These are phyloP conservation scores for Drosophila austrosaltans DNA, from an alignment of 2,888 invertebrate species.

Conservation along the genomic window DNA sequence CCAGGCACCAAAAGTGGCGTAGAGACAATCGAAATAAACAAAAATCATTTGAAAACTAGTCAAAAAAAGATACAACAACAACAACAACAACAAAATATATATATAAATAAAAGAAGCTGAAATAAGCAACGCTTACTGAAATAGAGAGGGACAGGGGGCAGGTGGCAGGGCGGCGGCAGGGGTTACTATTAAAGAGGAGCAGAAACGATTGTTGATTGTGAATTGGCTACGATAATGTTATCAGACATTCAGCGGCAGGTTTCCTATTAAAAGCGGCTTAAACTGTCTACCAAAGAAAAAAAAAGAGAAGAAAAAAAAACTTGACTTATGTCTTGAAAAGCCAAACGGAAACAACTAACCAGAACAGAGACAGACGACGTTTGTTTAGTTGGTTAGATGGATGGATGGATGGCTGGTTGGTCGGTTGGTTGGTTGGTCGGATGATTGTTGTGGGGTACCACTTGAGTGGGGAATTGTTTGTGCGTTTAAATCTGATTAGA, in stretches of 20 bases:
- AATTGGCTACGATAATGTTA: constrained; percentile 51
- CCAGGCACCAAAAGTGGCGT: constrained; percentile 72
- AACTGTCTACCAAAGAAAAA: constrained; percentile 9
- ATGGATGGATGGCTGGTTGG: too few relatives aligned
- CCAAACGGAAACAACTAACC: constrained; percentile 19
- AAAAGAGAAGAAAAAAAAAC: constrained; percentile 4
- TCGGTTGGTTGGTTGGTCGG: constrained; percentile 9
- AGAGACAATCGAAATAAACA: constrained; percentile 63
- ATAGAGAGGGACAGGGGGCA: background rate
- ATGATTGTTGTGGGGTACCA: constrained; percentile 15
- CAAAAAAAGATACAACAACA: constrained; percentile 35
- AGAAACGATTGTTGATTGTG: constrained; percentile 23
- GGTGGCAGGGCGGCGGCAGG: background rate
- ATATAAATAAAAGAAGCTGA: background rate
- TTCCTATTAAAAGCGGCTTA: constrained; percentile 47
- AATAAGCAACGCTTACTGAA: background rate
- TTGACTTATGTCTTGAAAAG: constrained; percentile 41
- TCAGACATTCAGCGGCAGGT: constrained; percentile 30
- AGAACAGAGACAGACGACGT: constrained; percentile 29
- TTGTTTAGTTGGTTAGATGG: background rate
- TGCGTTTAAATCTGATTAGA: constrained; percentile 66
- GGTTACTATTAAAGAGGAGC: constrained; percentile 4
- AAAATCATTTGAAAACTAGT: constrained; percentile 38
- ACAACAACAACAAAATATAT: too few relatives aligned
- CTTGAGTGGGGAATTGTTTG: constrained; percentile 42